Conservation (phyloP, 2,797 vertebrate species). For the Poecilia gillii region DNA sequence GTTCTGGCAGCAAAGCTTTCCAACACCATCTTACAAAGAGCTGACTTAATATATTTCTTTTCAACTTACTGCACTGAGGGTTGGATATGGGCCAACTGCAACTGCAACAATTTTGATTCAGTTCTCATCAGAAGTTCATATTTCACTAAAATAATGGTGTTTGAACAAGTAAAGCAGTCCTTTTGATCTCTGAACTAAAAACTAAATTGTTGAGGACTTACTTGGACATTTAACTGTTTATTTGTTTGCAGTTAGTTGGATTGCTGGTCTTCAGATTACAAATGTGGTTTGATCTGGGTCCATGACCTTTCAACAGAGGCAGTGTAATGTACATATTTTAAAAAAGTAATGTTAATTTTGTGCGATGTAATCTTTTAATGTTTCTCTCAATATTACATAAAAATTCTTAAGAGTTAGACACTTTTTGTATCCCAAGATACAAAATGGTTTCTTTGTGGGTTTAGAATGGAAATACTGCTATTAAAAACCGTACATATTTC, state of each 20-base stretch:
- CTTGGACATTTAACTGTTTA: neutral
- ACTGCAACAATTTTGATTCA: slow-evolving; percentile 4
- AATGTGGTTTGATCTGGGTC: neutral
- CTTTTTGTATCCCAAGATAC: neutral
- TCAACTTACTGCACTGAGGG: slow-evolving; percentile 34
- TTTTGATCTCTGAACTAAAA: neutral
- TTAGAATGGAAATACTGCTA: neutral
- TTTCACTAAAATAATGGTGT: neutral
- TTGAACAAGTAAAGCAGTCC: neutral
- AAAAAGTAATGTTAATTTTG: neutral
- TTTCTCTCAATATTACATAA: neutral
- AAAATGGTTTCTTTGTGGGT: neutral
- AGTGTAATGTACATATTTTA: neutral
- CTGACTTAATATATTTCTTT: slow-evolving; percentile 43
- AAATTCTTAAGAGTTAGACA: neutral
- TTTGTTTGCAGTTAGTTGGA: neutral
- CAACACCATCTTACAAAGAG: slow-evolving; percentile 51
- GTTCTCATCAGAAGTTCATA: neutral
- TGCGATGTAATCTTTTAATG: neutral
- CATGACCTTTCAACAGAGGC: neutral
- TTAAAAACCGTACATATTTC: neutral
- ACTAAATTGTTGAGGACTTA: neutral
- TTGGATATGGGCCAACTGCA: slow-evolving; percentile 46
- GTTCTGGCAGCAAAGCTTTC: slow-evolving; percentile 65
- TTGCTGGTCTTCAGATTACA: neutral